Evolutionary conservation across 2,797 vertebrate species (phyloP).

Genomic region (Tarsius wallacei): DNA sequence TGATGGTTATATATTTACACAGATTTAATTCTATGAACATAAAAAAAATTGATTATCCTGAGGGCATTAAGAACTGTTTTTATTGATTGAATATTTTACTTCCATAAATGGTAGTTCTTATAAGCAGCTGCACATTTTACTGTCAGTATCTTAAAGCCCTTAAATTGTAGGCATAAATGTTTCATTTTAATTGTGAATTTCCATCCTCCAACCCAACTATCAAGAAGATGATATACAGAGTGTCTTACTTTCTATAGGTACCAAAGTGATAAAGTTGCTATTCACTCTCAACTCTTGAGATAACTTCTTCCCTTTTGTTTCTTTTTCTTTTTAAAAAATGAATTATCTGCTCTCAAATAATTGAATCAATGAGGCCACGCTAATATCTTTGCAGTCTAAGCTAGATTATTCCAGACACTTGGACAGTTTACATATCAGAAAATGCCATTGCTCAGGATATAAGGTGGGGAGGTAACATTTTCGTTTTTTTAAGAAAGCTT

Average conservation of each 20-base stretch:
- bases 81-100: constrained; percentile 77
- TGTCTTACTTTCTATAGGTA: background rate
- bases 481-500: background rate
- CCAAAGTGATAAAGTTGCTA: background rate
- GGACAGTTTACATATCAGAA: background rate
- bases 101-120: constrained; percentile 61
- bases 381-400: background rate
- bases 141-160: constrained; percentile 59
- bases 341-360: background rate
- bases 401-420: background rate
- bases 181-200: constrained; percentile 66
- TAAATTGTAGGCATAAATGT: constrained; percentile 9
- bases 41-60: constrained; percentile 75
- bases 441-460: background rate
- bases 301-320: background rate
- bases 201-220: background rate
- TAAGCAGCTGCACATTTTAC: constrained; percentile 78
- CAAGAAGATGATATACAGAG: background rate
- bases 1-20: constrained; percentile 17
- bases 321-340: background rate
- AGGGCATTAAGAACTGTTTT: constrained; percentile 73
- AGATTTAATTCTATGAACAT: constrained; percentile 77
- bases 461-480: background rate
- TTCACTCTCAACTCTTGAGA: background rate
- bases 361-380: accelerated